These are phyloP conservation scores for Sus cebifrons DNA, from an alignment of 2,797 vertebrate species.

Conservation along the genomic window DNA sequence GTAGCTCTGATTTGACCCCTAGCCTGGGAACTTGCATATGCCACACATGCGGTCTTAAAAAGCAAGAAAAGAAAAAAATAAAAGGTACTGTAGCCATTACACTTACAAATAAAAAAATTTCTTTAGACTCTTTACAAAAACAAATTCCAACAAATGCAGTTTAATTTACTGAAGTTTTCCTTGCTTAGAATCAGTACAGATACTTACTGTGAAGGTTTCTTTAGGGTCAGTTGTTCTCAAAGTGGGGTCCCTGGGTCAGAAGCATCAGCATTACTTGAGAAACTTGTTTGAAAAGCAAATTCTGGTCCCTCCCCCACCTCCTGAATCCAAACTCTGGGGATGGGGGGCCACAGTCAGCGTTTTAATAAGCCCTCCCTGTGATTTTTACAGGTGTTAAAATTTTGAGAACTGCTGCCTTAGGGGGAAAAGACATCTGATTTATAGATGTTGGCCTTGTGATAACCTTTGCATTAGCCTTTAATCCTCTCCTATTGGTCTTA, in stretches of 20 bases:
- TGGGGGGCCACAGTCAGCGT: not conserved
- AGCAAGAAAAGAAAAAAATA: no score
- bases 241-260: not conserved
- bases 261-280: not conserved
- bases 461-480: not conserved
- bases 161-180: not conserved
- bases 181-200: not conserved
- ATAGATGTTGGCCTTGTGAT: not conserved
- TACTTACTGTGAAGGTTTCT: not conserved
- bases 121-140: not conserved
- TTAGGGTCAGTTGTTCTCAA: not conserved
- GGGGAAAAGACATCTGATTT: not conserved
- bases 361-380: not conserved
- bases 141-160: not conserved
- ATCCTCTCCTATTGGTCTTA: not conserved
- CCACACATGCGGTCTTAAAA: no score
- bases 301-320: not conserved
- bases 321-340: not conserved
- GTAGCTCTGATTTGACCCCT: no score
- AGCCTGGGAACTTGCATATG: no score
- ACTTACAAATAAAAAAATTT: slow-evolving; percentile 5
- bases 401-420: not conserved
- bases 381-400: slow-evolving; percentile 31
- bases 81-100: no score
- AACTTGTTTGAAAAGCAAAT: not conserved